phyloP scores from a whole-genome alignment of 2,888 invertebrate genomes.

The Arrhopalites spinosus region DNA sequence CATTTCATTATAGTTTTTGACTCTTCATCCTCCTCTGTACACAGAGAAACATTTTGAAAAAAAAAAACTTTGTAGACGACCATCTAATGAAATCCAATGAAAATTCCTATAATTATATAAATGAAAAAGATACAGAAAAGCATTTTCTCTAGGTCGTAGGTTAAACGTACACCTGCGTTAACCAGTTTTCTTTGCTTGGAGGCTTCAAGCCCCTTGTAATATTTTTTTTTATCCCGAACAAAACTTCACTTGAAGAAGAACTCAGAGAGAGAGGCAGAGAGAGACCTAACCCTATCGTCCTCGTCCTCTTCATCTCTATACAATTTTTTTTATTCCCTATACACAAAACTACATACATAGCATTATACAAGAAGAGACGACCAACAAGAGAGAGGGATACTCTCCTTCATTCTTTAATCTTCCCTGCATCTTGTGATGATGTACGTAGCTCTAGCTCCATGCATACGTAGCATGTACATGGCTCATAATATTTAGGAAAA shows the following conservation, averaged over 20 bases:
- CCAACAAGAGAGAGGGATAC: not conserved
- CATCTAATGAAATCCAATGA: conserved; percentile 37
- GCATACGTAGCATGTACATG: not conserved
- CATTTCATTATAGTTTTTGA: conserved; percentile 8
- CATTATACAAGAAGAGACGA: not conserved
- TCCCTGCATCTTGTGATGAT: not conserved
- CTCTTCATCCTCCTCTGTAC: not conserved
- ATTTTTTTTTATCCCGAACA: conserved; percentile 16
- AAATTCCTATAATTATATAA: conserved; percentile 41
- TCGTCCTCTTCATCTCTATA: not conserved
- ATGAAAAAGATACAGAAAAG: conserved; percentile 36
- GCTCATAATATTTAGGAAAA: too few relatives aligned
- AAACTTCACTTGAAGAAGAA: not conserved
- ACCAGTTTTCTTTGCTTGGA: conserved; percentile 38
- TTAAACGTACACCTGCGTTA: conserved; percentile 41
- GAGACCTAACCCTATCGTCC: not conserved
- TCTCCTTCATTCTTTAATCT: conserved; percentile 20
- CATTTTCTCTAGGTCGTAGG: conserved; percentile 35
- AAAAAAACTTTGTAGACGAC: not conserved
- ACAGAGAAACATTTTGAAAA: not conserved
- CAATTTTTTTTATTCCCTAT: conserved; percentile 1
- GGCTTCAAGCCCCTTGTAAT: conserved; percentile 34
- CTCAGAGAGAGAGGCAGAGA: not conserved
- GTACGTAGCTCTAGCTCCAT: too few relatives aligned
- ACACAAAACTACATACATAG: not conserved